Evolutionary conservation across 53 echinoderm and acorn worm species (phyloP).

Genomic region (Stichopus horrens): DNA sequence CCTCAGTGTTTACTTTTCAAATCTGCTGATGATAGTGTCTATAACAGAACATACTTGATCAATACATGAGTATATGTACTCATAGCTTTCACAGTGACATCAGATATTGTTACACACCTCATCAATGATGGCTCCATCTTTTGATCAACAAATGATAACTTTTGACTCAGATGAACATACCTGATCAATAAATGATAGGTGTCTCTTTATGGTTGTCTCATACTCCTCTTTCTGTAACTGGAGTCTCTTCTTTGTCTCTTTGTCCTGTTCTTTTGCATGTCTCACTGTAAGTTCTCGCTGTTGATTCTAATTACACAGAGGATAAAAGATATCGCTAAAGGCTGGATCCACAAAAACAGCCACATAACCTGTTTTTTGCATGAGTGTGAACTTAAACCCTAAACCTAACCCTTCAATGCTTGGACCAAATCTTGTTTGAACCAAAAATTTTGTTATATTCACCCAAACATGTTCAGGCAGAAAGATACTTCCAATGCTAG

Average conservation of each 20-base stretch:
- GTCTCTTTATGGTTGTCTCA: conserved; percentile 88
- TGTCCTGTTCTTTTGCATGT: conserved; percentile 97
- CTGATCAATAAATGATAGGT: conserved; percentile 98
- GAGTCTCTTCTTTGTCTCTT: conserved; percentile 89
- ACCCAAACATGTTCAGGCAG: too few species aligned
- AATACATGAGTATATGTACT: not conserved
- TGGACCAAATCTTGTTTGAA: too few species aligned
- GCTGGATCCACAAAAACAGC: too few species aligned
- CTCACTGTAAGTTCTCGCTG: conserved; percentile 94
- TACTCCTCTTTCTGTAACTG: conserved; percentile 92
- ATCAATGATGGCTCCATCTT: not conserved
- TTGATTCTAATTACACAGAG: conserved; percentile 68
- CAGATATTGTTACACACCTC: not conserved
- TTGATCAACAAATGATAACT: too few species aligned
- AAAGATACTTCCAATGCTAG: too few species aligned
- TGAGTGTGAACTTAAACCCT: too few species aligned
- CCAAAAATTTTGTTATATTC: too few species aligned
- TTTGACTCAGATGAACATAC: conserved; percentile 32
- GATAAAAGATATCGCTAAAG: too few species aligned
- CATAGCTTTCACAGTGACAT: not conserved
- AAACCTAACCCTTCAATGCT: too few species aligned
- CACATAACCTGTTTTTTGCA: too few species aligned
- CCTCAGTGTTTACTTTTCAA: too few species aligned
- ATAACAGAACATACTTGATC: not conserved
- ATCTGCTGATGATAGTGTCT: too few species aligned